Percentiles rank a stretch among this genome's conserved stretches.
phyloP scores from a whole-genome alignment of 2,797 vertebrate species.

The Cercopithecus diana region DNA sequence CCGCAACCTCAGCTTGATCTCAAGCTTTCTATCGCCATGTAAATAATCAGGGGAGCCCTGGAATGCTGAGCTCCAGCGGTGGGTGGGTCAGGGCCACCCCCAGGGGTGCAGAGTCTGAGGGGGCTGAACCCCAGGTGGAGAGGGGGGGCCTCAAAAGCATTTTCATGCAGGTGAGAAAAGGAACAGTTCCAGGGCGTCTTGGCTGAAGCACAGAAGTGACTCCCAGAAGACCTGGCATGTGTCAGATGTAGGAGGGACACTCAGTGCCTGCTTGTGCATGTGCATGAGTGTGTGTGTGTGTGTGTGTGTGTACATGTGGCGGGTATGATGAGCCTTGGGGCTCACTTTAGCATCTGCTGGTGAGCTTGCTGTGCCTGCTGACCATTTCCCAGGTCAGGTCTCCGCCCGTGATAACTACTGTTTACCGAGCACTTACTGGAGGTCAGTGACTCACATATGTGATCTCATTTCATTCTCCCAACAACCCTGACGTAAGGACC shows the following conservation, averaged over 20 bases:
- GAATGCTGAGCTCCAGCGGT: too few relatives aligned
- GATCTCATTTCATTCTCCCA: neutral
- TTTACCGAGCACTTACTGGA: fast-evolving
- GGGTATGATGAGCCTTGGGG: neutral
- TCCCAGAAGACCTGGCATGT: neutral
- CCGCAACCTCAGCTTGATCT: neutral
- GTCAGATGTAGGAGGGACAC: neutral
- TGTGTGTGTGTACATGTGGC: fast-evolving
- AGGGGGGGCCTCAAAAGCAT: neutral
- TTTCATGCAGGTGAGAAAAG: neutral
- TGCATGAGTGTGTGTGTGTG: neutral
- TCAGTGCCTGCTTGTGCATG: fast-evolving
- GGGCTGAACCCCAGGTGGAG: too few relatives aligned
- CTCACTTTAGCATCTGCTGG: neutral
- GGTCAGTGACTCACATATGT: neutral
- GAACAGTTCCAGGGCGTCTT: neutral
- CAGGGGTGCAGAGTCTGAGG: neutral
- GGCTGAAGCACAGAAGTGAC: neutral
- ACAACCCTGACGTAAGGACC: fast-evolving
- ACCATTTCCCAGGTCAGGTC: neutral
- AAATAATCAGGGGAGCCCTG: neutral
- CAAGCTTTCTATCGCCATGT: neutral
- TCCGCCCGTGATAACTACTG: neutral
- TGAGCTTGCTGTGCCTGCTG: neutral
- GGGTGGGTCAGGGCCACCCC: too few relatives aligned